Evolutionary conservation across 2,888 invertebrate genomes (phyloP), one percentile per base, ranked within the genome.

Genomic region (Diplolepis rosae): DNA sequence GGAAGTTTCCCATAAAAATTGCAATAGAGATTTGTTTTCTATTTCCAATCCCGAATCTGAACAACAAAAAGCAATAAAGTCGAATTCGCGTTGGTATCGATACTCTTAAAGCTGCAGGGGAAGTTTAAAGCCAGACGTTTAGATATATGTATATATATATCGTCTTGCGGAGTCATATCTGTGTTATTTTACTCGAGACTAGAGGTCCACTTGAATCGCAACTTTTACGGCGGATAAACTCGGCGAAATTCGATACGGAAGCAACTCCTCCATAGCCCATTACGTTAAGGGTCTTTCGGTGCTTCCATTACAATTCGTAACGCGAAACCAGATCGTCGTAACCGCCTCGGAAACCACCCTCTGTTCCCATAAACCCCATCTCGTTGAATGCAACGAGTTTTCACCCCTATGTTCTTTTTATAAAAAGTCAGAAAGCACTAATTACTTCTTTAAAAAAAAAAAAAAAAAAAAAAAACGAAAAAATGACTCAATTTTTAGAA

Each of bases 201-300:
- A 61, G 61, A 61, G 39, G 39, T 61, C 61, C 61, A 61, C 61
- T 61, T 61, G 61, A 61, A 61, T 61, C 61, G 61, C 61, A 61
- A 61, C 61, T 61, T 61, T 61, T 61, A 35, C 61, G 61, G 61
- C 39, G 61, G 61, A 61, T 61, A 24, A 61, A 61, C 61, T 61
- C 61, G 18, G 39, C 13, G 61, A 61, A 61, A 61, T 61, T 61
- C 61, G 61, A 61, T 61, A 61, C 61, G 61, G 61, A 61, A 61
- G 61, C 61, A 61, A 61, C 61, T 61, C 32, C 61, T 61, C 61
- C 39, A 61, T 39, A 61, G 61, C 24, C 39, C 61, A 61, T 61
- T 61, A 61, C 61, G 32, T 61, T 61, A 61, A 61, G 61, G 61
- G 61, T 61, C 61, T 61, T 35, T 61, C 61, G 24, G n/a, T 61